These are phyloP conservation scores for Gopherus evgoodei DNA, from an alignment of 2,113 vertebrate genomes.

Conservation along the genomic window DNA sequence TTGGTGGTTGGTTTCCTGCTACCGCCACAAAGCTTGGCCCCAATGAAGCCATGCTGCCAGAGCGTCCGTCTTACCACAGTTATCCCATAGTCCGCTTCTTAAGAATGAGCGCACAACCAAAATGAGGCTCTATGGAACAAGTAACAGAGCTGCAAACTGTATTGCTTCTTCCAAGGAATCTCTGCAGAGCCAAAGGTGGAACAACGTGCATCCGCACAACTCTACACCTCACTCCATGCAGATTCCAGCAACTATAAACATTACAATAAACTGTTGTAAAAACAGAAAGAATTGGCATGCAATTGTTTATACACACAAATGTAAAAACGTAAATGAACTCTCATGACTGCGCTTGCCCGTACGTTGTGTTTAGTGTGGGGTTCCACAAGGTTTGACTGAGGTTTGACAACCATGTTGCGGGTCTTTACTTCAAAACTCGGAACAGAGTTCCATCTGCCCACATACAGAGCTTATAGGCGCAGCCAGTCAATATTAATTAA, in stretches of 20 bases:
- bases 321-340: conserved; percentile 15
- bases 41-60: background rate
- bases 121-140: background rate
- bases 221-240: background rate
- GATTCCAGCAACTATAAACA: background rate
- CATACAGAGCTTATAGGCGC: conserved; percentile 96
- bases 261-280: conserved; percentile 63
- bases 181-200: background rate
- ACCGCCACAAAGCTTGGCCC: background rate
- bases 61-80: background rate
- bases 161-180: background rate
- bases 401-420: conserved; percentile 94
- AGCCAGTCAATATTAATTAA: conserved; percentile 83
- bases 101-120: background rate
- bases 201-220: background rate
- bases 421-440: conserved; percentile 91
- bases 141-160: background rate
- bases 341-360: background rate
- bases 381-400: conserved; percentile 90
- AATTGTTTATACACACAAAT: conserved; percentile 36
- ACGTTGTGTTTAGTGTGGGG: conserved; percentile 72
- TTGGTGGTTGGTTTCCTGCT: background rate
- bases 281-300: conserved; percentile 66
- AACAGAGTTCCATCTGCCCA: conserved; percentile 96
- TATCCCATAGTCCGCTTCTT: background rate